phyloP scores from a whole-genome alignment of 2,113 vertebrate genomes.

The Edolisoma coerulescens region DNA sequence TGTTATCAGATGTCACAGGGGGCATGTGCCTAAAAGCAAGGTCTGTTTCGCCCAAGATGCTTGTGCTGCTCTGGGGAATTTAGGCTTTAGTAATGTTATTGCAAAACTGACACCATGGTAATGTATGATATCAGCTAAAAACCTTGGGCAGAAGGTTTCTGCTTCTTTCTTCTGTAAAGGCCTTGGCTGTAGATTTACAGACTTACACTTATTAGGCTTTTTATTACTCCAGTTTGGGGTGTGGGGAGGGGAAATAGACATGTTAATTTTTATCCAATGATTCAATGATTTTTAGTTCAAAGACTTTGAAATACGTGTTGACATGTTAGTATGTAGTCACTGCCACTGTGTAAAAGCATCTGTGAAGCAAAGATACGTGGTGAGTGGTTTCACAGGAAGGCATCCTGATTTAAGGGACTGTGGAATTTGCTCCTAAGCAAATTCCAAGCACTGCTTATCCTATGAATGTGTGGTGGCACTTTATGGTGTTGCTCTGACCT shows the following conservation, averaged over 20 bases:
- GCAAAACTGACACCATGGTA: background rate
- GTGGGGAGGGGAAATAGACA: background rate
- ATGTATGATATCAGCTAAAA: background rate
- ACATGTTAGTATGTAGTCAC: background rate
- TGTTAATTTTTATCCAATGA: background rate
- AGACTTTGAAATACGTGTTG: background rate
- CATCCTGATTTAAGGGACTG: background rate
- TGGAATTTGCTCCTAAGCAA: background rate
- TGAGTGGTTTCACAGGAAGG: background rate
- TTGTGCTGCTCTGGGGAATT: background rate
- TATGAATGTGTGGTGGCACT: background rate
- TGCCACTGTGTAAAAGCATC: background rate
- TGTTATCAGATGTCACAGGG: background rate
- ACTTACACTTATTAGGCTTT: background rate
- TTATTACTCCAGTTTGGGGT: background rate
- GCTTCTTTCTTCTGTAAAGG: background rate
- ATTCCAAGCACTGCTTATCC: background rate
- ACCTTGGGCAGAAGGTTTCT: conserved; percentile 11
- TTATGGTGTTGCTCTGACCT: background rate
- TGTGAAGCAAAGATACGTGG: background rate
- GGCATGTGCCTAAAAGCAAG: background rate
- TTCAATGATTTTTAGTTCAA: background rate
- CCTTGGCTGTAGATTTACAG: background rate
- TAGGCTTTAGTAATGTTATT: background rate
- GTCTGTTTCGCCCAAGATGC: background rate